phyloP scores from a whole-genome alignment of 2,797 vertebrate genomes.

The Saxicola maurus region DNA sequence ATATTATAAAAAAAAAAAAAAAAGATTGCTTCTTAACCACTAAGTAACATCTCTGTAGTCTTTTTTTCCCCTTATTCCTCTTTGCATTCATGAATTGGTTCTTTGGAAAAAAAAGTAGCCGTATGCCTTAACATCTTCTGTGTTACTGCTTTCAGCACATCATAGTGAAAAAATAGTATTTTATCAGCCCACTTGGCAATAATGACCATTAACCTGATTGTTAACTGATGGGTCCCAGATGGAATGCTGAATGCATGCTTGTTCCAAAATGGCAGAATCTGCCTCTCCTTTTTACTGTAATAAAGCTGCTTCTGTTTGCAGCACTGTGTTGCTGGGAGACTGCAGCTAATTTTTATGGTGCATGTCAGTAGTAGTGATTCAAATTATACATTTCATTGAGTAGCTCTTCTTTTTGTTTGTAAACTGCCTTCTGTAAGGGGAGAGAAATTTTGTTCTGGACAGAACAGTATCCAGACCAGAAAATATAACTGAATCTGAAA shows the following conservation, averaged over 20 bases:
- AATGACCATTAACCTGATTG: background rate
- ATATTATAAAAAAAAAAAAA: background rate
- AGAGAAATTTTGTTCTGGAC: background rate
- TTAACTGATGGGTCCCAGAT: background rate
- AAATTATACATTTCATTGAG: conserved; percentile 18
- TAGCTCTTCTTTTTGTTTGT: conserved; percentile 13
- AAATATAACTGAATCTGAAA: background rate
- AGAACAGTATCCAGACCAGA: background rate
- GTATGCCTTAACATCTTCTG: background rate
- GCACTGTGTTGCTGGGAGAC: conserved; percentile 41
- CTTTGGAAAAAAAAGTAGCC: background rate
- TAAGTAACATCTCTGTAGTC: background rate
- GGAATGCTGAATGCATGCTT: background rate
- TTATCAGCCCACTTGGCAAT: background rate
- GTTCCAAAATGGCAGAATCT: conserved; percentile 24
- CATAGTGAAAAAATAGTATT: background rate
- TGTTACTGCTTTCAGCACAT: background rate
- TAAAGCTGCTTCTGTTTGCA: conserved; percentile 1
- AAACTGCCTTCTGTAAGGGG: background rate
- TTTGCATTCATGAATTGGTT: background rate
- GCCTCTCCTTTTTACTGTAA: background rate
- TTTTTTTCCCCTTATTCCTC: background rate
- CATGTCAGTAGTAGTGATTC: conserved; percentile 9
- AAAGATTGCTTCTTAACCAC: background rate
- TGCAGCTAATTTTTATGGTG: conserved; percentile 40